Conservation (phyloP, 2,888 invertebrate genomes). For the Philonicus albiceps region DNA sequence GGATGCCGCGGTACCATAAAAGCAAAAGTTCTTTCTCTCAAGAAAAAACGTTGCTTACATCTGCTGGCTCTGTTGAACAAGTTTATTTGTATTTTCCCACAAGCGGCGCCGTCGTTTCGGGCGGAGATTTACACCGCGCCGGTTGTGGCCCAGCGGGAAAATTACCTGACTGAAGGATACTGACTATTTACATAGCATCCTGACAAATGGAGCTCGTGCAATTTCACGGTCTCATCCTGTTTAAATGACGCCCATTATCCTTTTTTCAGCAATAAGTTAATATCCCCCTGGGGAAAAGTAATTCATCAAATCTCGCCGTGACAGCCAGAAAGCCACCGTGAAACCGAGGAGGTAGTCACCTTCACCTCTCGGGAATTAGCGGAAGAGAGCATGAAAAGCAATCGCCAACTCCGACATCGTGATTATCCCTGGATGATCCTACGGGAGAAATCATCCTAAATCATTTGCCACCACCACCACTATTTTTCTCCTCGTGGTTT, state of each 20-base stretch:
- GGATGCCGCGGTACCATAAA: neutral
- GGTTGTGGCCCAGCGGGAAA: neutral
- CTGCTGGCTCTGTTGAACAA: neutral
- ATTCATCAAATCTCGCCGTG: conserved; percentile 31
- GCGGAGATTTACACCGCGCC: neutral
- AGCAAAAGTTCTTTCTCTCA: neutral
- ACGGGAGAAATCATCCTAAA: conserved; percentile 37
- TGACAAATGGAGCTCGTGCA: conserved; percentile 8
- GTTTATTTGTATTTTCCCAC: neutral
- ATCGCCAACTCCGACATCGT: conserved; percentile 35
- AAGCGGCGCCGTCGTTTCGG: neutral
- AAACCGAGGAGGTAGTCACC: neutral
- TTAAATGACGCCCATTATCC: conserved; percentile 12
- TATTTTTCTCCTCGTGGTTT: neutral
- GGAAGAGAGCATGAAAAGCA: conserved; percentile 10
- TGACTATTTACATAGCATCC: neutral
- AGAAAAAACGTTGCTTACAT: neutral
- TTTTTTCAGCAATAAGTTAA: conserved; percentile 27
- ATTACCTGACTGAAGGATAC: neutral
- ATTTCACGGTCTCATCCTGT: conserved; percentile 30
- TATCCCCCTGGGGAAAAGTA: conserved; percentile 29
- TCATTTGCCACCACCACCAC: conserved; percentile 5
- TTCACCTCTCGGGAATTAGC: conserved; percentile 17
- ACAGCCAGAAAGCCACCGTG: neutral
- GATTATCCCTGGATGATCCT: conserved; percentile 33